phyloP scores from a whole-genome alignment of 2,888 invertebrate genomes.

The Nomada goodeniana region DNA sequence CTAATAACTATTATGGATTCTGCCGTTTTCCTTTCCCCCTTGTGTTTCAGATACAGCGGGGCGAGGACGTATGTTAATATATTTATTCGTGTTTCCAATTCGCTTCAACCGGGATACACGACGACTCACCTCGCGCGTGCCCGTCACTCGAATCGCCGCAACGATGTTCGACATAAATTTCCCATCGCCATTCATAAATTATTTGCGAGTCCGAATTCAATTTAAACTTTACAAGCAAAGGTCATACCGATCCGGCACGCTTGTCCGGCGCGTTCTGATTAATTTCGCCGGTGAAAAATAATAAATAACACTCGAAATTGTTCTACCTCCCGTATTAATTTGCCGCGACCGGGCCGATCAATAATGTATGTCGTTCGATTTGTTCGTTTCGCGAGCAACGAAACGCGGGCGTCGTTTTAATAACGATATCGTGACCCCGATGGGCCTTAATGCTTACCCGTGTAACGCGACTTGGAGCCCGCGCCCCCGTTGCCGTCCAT shows the following conservation, averaged over 20 bases:
- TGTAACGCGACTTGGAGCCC: conserved; percentile 24
- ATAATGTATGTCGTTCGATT: conserved; percentile 40
- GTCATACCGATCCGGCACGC: conserved; percentile 13
- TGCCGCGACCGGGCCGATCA: conserved; percentile 20
- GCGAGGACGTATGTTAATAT: not conserved
- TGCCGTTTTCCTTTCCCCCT: conserved; percentile 1
- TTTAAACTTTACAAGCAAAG: conserved; percentile 48
- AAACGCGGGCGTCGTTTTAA: conserved; percentile 33
- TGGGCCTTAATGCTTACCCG: conserved; percentile 26
- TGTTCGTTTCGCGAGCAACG: conserved; percentile 30
- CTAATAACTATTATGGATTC: not conserved
- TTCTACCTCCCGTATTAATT: conserved; percentile 45
- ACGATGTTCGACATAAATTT: conserved; percentile 29
- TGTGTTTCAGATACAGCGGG: not conserved
- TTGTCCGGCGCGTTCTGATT: conserved; percentile 45
- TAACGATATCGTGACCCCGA: conserved; percentile 28
- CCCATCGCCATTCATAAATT: conserved; percentile 48
- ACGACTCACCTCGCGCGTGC: not conserved
- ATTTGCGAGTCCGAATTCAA: conserved; percentile 34
- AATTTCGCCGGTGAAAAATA: conserved; percentile 48
- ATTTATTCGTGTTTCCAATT: too few relatives aligned
- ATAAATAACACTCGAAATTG: conserved; percentile 52
- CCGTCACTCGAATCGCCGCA: conserved; percentile 15
- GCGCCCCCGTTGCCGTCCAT: conserved; percentile 18
- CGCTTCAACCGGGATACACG: not conserved